Base-by-base conservation (phyloP, 2,888 invertebrate genomes). In the Laspeyria flexula region DNA sequence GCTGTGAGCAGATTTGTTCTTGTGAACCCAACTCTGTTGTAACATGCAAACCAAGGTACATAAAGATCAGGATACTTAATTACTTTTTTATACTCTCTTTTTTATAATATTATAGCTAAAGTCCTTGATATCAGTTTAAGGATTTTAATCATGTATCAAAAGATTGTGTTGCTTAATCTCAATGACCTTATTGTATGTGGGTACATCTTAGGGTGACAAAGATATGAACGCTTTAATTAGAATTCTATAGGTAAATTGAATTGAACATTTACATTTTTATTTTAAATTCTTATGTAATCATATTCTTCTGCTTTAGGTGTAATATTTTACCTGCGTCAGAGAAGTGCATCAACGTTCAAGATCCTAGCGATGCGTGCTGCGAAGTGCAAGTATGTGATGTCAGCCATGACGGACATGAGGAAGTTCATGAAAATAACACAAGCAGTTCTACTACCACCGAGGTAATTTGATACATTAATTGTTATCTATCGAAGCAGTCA, bases 361-460 rank as follows among this genome's bases (percentile, higher is more conserved):
- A 97, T 81, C 96, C 96, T 0, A 94, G 94, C 43, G 97, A 98
- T 79, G 89, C 95, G 0, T 98, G 98, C 77, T 98, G 98, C 73
- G 96, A 96, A 65, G 94, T 97, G 57, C 96, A 97, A 55, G 93
- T 97, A 1, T 98, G 98, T 78, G 97, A 97, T 74, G 97, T 97
- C 3, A 96, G 96, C 0, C 92, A 96, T 13, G 96, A 96, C 58
- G 96, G 94, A 43, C 96, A 96, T 60, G 96, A 96, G 59, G 93
- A 93, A 57, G 81, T 86, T 0, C 86, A 90, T 1, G 5, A 21
- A 21, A 5, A 21, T 1, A 89, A 88, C 39, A 49, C 47, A 0
- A 90, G 86, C 1, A 71, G 77, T 6, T 73, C 78, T 9, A 66
- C 74, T n/a, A 71, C 73, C 3, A 73, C 63, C 39, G 65, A 71